phyloP scores from a whole-genome alignment of 2,113 vertebrate species.

The Lonchura striata region DNA sequence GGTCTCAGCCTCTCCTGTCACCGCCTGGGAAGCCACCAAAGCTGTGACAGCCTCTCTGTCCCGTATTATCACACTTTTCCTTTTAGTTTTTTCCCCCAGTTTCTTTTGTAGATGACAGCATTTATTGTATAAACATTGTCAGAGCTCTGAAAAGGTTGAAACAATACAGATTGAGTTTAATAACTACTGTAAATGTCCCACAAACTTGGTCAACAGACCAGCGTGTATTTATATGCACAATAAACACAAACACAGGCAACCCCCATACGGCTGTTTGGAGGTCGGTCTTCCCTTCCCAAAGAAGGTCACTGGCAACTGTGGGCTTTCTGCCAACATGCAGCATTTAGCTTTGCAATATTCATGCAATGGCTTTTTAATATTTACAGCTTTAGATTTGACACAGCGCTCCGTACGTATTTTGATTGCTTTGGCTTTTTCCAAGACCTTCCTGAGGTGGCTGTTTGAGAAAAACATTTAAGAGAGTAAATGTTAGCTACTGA shows the following conservation, averaged over 20 bases:
- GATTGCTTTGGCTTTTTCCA: slow-evolving; percentile 52
- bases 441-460: slow-evolving; percentile 36
- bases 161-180: slow-evolving; percentile 57
- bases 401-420: slow-evolving; percentile 23
- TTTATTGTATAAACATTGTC: slow-evolving; percentile 35
- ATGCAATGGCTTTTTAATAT: slow-evolving; percentile 53
- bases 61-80: neutral
- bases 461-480: neutral
- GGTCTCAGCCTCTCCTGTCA: neutral
- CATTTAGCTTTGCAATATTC: slow-evolving; percentile 63
- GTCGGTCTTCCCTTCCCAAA: slow-evolving; percentile 24
- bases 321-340: slow-evolving; percentile 42
- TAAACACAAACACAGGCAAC: slow-evolving; percentile 56
- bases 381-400: slow-evolving; percentile 58
- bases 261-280: neutral
- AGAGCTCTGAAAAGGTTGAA: slow-evolving; percentile 55
- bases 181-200: slow-evolving; percentile 58
- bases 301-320: slow-evolving; percentile 46
- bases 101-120: neutral
- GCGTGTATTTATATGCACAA: slow-evolving; percentile 18
- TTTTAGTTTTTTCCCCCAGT: neutral
- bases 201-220: slow-evolving; percentile 50
- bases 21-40: neutral
- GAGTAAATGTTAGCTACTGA: slow-evolving; percentile 38
- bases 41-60: neutral